A percentile compares a stretch with the other conserved stretches of the same genome.
phyloP scores from a whole-genome alignment of 2,113 vertebrate genomes.

The Ammospiza caudacuta region DNA sequence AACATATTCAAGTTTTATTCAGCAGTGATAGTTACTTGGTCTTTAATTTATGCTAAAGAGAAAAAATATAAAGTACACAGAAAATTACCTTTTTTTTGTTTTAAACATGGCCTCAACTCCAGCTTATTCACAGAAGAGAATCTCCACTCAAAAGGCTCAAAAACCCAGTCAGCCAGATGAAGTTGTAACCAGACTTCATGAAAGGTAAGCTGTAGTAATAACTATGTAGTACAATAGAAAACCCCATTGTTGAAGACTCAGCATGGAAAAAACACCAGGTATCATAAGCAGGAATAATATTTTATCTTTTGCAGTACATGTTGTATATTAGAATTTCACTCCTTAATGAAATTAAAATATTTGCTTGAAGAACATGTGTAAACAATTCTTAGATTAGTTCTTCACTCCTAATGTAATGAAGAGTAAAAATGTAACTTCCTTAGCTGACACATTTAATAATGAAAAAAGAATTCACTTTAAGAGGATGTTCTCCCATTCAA shows the following conservation, averaged over 20 bases:
- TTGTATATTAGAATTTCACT: not conserved
- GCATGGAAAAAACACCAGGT: not conserved
- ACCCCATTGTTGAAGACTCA: not conserved
- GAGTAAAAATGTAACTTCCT: not conserved
- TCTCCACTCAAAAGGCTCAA: conserved; percentile 4
- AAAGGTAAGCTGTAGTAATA: conserved; percentile 62
- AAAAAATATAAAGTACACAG: not conserved
- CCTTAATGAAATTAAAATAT: not conserved
- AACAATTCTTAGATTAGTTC: not conserved
- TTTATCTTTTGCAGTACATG: not conserved
- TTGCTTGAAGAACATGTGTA: not conserved
- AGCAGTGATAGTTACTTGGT: not conserved
- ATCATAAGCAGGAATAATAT: not conserved
- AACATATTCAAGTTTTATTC: not conserved
- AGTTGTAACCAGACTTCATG: not conserved
- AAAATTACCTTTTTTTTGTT: not conserved
- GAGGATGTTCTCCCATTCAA: not conserved
- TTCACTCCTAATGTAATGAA: not conserved
- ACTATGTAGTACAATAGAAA: not conserved
- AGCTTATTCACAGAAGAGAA: conserved; percentile 52
- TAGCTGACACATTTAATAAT: not conserved
- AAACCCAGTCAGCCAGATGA: not conserved
- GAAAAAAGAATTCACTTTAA: not conserved
- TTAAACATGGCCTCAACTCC: conserved; percentile 41
- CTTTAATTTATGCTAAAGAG: not conserved